Percentiles rank a stretch among this genome's conserved stretches.
These are phyloP conservation scores for Tadarida brasiliensis DNA, from an alignment of 2,797 vertebrate genomes.

Conservation along the genomic window DNA sequence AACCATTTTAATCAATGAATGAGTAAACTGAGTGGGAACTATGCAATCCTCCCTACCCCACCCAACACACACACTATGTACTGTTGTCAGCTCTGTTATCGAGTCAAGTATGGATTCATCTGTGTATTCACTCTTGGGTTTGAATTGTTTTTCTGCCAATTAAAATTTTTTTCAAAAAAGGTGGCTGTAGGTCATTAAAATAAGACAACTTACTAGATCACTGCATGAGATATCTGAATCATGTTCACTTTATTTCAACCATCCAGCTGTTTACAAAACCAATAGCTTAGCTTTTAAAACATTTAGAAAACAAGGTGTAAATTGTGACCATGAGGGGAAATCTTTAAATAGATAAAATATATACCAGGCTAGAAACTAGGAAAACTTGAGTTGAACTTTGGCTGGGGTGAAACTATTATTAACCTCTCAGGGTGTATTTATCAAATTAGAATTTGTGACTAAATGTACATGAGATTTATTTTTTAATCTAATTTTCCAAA, in stretches of 20 bases:
- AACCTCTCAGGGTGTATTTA: not conserved
- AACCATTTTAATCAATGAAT: not conserved
- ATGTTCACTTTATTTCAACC: conserved; percentile 44
- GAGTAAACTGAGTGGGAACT: not conserved
- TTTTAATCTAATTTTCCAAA: conserved; percentile 50
- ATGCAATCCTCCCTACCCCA: not conserved
- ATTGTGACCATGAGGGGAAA: not conserved
- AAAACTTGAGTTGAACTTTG: conserved; percentile 33
- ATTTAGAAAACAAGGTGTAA: conserved; percentile 41
- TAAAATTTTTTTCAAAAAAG: not conserved
- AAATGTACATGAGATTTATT: not conserved
- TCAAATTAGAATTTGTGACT: conserved; percentile 30
- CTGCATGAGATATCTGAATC: not conserved
- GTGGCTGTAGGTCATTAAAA: conserved; percentile 31
- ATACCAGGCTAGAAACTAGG: not conserved
- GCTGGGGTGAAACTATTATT: not conserved
- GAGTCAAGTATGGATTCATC: not conserved
- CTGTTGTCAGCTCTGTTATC: not conserved
- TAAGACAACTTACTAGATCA: conserved; percentile 8
- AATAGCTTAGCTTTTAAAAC: conserved; percentile 20
- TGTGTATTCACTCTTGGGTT: conserved; percentile 1
- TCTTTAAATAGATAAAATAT: not conserved
- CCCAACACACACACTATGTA: not conserved
- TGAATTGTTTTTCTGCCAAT: not conserved
- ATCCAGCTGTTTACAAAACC: not conserved